phyloP scores from a whole-genome alignment of 92 coral and sea anemone genomes.

The Phenganax subtilis region DNA sequence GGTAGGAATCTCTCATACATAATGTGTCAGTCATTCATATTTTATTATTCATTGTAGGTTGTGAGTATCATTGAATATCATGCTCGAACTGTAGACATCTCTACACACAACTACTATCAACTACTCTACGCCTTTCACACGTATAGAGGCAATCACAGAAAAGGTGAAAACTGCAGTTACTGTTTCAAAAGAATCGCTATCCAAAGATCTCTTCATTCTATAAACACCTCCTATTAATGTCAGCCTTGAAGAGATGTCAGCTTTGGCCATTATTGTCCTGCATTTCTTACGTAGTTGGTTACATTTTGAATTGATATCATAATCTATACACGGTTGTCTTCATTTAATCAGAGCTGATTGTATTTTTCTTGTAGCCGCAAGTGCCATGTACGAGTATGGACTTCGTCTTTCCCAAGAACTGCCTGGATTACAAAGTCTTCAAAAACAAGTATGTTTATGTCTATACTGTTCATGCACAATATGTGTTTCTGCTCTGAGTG shows the following conservation, averaged over 20 bases:
- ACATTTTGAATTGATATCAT: no score
- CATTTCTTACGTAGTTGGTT: no score
- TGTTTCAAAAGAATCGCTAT: not conserved
- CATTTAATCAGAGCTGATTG: no score
- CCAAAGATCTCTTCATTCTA: not conserved
- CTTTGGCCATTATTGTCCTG: not conserved
- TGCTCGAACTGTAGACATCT: conserved; percentile 93
- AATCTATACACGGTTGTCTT: no score
- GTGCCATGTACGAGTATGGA: conserved; percentile 91
- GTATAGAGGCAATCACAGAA: conserved; percentile 88
- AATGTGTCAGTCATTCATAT: not conserved
- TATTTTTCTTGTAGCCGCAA: conserved; percentile 63
- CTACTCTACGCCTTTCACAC: conserved; percentile 87
- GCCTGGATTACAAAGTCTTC: conserved; percentile 78
- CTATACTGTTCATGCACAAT: not conserved
- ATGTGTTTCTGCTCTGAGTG: not conserved
- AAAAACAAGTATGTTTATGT: conserved; percentile 68
- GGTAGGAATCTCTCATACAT: no score
- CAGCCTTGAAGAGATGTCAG: not conserved
- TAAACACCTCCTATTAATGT: not conserved
- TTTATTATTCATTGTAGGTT: conserved; percentile 48
- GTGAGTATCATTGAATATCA: conserved; percentile 93
- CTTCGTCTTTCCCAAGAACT: conserved; percentile 86
- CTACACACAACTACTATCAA: conserved; percentile 83
- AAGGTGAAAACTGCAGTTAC: conserved; percentile 51